phyloP scores from a whole-genome alignment of 2,797 vertebrate genomes.

The Erpetoichthys calabaricus region DNA sequence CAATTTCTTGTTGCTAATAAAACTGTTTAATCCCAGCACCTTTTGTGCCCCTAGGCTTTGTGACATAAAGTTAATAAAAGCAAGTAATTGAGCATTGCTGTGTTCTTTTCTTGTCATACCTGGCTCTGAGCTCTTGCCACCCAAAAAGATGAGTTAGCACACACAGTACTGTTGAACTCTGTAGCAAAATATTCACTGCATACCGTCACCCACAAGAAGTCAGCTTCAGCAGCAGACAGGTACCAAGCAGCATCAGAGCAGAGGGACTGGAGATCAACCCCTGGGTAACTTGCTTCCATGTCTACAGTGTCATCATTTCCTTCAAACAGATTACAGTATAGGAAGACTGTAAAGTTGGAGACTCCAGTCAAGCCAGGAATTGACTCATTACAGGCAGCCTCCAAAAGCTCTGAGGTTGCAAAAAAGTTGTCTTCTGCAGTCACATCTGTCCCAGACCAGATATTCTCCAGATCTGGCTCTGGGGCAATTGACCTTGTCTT shows the following conservation, averaged over 20 bases:
- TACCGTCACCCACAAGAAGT: slow-evolving; percentile 68
- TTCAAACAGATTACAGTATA: slow-evolving; percentile 70
- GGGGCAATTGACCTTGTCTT: neutral
- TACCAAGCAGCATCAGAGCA: slow-evolving; percentile 76
- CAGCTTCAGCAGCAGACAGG: slow-evolving; percentile 60
- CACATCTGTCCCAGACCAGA: neutral
- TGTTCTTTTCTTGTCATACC: slow-evolving; percentile 25
- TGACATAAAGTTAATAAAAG: no score
- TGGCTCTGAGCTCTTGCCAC: slow-evolving; percentile 46
- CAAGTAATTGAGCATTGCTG: no score
- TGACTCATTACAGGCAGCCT: slow-evolving; percentile 65
- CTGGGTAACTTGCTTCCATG: slow-evolving; percentile 29
- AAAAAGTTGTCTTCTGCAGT: slow-evolving; percentile 25
- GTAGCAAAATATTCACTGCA: slow-evolving; percentile 68
- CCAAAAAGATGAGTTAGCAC: slow-evolving; percentile 66
- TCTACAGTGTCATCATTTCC: slow-evolving; percentile 39
- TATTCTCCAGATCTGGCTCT: slow-evolving; percentile 8
- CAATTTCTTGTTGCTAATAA: no score
- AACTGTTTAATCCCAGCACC: no score
- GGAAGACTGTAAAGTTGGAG: slow-evolving; percentile 75
- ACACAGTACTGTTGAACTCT: slow-evolving; percentile 69
- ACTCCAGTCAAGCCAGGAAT: slow-evolving; percentile 57
- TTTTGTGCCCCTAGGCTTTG: no score
- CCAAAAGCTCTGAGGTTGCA: slow-evolving; percentile 49
- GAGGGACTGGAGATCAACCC: slow-evolving; percentile 47